Evolutionary conservation across 2,797 vertebrate genomes (phyloP).

Genomic region (Crocodylus rhombifer): DNA sequence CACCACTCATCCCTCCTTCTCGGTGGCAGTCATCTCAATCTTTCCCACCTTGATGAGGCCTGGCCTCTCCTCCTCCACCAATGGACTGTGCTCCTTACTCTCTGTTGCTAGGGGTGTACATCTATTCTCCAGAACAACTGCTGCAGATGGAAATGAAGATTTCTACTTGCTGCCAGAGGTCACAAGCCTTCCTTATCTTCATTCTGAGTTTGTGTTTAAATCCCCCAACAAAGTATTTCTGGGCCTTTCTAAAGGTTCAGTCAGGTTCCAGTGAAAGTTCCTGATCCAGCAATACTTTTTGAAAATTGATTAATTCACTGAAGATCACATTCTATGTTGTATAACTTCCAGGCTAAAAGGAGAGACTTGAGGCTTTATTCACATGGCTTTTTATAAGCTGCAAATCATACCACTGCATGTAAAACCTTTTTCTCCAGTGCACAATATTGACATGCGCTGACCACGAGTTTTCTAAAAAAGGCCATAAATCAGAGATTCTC

Average conservation of each 20-base stretch:
- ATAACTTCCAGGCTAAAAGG: neutral
- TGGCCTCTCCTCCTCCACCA: too few species aligned
- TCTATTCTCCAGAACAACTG: too few species aligned
- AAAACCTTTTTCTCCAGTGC: rapidly evolving
- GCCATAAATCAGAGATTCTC: neutral
- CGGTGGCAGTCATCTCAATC: too few species aligned
- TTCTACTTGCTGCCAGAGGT: too few species aligned
- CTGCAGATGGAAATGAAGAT: too few species aligned
- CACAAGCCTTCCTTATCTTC: neutral
- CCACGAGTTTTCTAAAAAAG: neutral
- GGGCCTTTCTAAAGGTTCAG: neutral
- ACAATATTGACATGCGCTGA: rapidly evolving
- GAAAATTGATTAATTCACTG: neutral
- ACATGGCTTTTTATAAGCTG: neutral
- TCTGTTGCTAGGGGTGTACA: too few species aligned
- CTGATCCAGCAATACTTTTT: rapidly evolving
- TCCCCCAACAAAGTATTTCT: neutral
- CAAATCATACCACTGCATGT: neutral
- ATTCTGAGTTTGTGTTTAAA: neutral
- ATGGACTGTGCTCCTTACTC: too few species aligned
- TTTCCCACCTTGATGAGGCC: too few species aligned
- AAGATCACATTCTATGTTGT: neutral
- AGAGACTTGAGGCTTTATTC: neutral
- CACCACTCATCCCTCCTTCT: too few species aligned
- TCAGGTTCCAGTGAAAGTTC: neutral